Evolutionary conservation across 2,797 vertebrate genomes (phyloP), one percentile per base, ranked within the genome.

Genomic region (Varecia variegata): DNA sequence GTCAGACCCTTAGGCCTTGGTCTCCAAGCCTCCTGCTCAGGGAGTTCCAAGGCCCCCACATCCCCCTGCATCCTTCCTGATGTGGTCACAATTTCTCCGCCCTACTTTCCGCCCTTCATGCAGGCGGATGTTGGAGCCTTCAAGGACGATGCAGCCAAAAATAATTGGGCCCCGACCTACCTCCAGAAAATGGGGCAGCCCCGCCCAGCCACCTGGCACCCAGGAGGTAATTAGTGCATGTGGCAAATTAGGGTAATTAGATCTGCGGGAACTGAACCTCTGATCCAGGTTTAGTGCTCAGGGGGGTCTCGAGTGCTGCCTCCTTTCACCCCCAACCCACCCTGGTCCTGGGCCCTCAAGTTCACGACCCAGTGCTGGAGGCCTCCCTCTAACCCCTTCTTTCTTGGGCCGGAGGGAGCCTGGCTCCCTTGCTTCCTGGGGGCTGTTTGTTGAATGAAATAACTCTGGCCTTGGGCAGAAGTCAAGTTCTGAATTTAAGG

Each of bases 191-290:
- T 97, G 96, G 97, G 95, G 82, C 97, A 73, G 92, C 88, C 90
- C 96, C 43, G 43, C 96, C 97, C 90, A 30, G 70, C 94, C 96
- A 95, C 92, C 96, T 96, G 96, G 97, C 70, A 67, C 88, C 76
- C 32, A 2, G 2, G 87, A 94, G 96, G 96, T 97, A 98, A 98
- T 98, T 98, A 98, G 94, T 58, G 54, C 82, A 90, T 27, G 45
- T 35, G 1, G 90, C 93, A 85, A 98, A 98, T 97, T 73, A 98
- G 98, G 96, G 96, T 97, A 98, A 98, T 98, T 98, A 97, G 97
- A 98, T 96, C 97, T 98, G 97, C 62, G 38, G 97, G 96, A 96
- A 89, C 14, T n/a, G n/a, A 96, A 79, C 95, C n/a, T 1, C 8
- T 12, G 54, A 3, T 70, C 96, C 81, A 65, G 68, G 2, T n/a